Evolutionary conservation across 2,797 vertebrate species (phyloP).

Genomic region (Karalla daura): DNA sequence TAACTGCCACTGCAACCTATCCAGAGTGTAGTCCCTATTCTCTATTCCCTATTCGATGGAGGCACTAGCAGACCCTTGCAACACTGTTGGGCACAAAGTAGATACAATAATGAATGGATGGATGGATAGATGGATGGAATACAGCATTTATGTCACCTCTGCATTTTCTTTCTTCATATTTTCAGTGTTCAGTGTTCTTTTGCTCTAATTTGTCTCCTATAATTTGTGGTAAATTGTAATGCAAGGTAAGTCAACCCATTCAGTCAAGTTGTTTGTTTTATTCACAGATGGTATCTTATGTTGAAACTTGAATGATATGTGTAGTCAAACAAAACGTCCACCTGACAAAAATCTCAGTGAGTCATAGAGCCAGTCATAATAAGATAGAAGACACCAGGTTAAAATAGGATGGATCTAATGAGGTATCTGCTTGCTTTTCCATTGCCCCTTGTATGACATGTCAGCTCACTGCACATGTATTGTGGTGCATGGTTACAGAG

Average conservation of each 20-base stretch:
- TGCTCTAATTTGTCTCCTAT: no score
- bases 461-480: background rate
- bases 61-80: no score
- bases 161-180: no score
- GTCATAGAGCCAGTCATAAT: background rate
- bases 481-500: background rate
- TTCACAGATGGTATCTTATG: background rate
- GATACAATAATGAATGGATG: no score
- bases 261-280: conserved; percentile 11
- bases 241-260: background rate
- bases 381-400: background rate
- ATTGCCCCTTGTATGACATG: background rate
- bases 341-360: background rate
- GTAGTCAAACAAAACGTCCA: background rate
- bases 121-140: no score
- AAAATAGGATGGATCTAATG: background rate
- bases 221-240: no score
- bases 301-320: background rate
- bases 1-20: no score
- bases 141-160: no score
- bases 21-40: no score
- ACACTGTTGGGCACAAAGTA: no score
- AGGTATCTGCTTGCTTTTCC: background rate
- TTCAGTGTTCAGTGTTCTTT: no score
- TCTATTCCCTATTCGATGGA: no score